Evolutionary conservation across 2,888 invertebrate species (phyloP), one percentile per base, ranked within the genome.

Genomic region (Desoria tigrina): DNA sequence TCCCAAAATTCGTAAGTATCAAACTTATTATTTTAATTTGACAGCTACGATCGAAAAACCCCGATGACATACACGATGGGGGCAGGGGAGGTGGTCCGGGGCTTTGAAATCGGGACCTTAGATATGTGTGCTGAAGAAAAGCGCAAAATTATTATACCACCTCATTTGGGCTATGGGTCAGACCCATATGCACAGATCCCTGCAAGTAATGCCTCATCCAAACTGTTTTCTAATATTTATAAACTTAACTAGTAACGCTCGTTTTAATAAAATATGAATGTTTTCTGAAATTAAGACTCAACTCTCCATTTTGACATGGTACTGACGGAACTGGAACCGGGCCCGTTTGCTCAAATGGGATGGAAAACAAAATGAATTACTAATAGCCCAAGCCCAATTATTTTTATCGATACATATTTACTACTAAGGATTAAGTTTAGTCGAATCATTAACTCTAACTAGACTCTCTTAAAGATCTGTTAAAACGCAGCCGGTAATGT

Each of bases 61-160:
- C n/a, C 59, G 7, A 59, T 59, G 59, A 42, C 11, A 11, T 59
- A 59, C 39, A 59, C 49, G 9, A 42, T 59, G 59, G 59, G 59
- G 23, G 18, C 14, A 11, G 59, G 59, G 18, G 49, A 49, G 6
- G 59, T 59, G 6, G 45, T 59, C 49, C 9, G 24, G 24, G 59
- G 59, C 2, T 45, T 24, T 59, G 59, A 59, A 59, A 42, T 59
- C 11, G 59, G 49, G 4, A 59, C 59, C 7, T 9, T 59, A 49
- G 24, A 45, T 16, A 59, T 59, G 59, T 59, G 59, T 21, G 4
- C 11, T 6, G 49, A 49, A 23, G 59, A 59, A 21, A 59, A 45
- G 18, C 45, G 59, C 1, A 2, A 26, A 1, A 23, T 59, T 2
- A 23, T 49, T 27, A 45, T 59, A 6, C 59, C 59, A 14, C 50